These are phyloP conservation scores for Piscicola geometra DNA, from an alignment of 2,888 invertebrate species.

Conservation along the genomic window DNA sequence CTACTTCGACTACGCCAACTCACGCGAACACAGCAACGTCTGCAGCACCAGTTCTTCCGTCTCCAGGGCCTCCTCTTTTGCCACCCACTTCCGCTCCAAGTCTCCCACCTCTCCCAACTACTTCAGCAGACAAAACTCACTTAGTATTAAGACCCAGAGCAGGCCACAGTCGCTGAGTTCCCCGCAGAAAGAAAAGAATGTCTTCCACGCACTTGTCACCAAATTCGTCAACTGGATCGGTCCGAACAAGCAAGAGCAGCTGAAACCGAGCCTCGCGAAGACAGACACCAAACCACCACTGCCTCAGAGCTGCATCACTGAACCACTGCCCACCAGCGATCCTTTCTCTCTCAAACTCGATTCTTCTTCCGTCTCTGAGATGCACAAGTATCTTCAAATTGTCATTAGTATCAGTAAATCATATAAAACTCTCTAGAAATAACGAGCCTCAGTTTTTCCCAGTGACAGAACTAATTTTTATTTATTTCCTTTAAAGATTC, in stretches of 20 bases:
- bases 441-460: too few relatives aligned
- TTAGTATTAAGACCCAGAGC: not conserved
- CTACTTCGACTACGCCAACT: not conserved
- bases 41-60: constrained; percentile 26
- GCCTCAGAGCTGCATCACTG: not conserved
- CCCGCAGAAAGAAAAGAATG: constrained; percentile 37
- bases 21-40: not conserved
- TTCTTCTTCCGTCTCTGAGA: too few relatives aligned
- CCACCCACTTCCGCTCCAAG: constrained; percentile 12
- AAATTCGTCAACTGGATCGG: constrained; percentile 43
- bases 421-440: too few relatives aligned
- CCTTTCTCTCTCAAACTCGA: not conserved
- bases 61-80: constrained; percentile 25
- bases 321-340: not conserved
- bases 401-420: too few relatives aligned
- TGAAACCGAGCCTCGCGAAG: not conserved
- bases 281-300: not conserved
- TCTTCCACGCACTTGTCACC: constrained; percentile 41
- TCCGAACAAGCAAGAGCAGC: constrained; percentile 24
- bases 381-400: too few relatives aligned
- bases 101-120: not conserved
- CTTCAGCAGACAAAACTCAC: constrained; percentile 5
- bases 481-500: not conserved
- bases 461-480: too few relatives aligned
- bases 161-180: not conserved